Percentiles rank a stretch among this genome's conserved stretches.
These are phyloP conservation scores for Chorisops tibialis DNA, from an alignment of 2,888 invertebrate genomes.

Conservation along the genomic window DNA sequence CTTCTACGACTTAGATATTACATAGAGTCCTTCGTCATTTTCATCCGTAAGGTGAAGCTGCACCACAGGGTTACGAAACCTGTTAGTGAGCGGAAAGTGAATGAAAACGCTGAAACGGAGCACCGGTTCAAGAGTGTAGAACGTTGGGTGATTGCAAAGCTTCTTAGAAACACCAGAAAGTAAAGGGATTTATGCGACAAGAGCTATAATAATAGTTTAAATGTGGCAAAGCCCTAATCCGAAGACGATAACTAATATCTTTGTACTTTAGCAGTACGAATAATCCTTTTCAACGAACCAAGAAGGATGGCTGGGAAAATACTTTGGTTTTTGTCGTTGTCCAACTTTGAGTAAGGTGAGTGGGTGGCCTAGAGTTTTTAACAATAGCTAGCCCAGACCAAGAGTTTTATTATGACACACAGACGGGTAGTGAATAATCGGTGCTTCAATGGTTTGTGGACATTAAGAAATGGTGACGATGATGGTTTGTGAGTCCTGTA, in stretches of 20 bases:
- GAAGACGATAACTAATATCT: conserved; percentile 16
- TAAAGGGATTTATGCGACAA: conserved; percentile 20
- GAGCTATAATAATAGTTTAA: conserved; percentile 20
- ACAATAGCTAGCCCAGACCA: conserved; percentile 14
- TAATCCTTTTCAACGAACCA: conserved; percentile 8
- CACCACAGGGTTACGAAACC: too few species aligned
- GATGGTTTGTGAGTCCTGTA: not conserved
- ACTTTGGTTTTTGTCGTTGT: too few species aligned
- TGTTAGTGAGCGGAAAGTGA: too few species aligned
- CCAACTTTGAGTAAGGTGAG: not conserved
- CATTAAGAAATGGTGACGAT: not conserved
- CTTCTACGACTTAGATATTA: too few species aligned
- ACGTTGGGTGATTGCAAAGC: not conserved
- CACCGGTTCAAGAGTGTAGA: too few species aligned
- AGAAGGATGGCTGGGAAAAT: too few species aligned
- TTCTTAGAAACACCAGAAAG: conserved; percentile 4
- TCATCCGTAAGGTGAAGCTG: too few species aligned
- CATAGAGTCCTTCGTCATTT: too few species aligned
- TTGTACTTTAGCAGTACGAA: conserved; percentile 9
- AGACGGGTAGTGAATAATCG: conserved; percentile 12
- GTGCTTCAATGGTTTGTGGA: conserved; percentile 6
- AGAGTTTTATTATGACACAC: not conserved
- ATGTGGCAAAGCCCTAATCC: conserved; percentile 11
- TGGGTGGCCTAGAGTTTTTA: not conserved
- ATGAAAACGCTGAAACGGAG: too few species aligned